phyloP scores from a whole-genome alignment of 2,888 invertebrate genomes.

The Meganola albula region DNA sequence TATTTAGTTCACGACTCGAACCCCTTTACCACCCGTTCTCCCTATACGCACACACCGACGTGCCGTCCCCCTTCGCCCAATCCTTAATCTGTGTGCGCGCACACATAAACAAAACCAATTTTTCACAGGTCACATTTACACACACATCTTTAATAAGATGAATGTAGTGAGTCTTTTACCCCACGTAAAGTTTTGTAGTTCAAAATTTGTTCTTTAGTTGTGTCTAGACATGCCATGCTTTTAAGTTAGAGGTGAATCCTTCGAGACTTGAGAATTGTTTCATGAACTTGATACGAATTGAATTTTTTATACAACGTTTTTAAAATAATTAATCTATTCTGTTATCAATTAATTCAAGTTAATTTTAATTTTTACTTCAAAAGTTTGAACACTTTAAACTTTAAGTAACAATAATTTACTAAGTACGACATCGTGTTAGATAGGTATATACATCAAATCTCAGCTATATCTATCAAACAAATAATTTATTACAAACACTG shows the following conservation, averaged over 20 bases:
- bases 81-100: conserved; percentile 36
- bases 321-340: too few species aligned
- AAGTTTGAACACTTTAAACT: too few species aligned
- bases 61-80: conserved; percentile 32
- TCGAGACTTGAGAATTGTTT: conserved; percentile 55
- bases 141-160: conserved; percentile 48
- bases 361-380: not conserved
- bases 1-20: conserved; percentile 75
- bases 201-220: conserved; percentile 72
- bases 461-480: too few species aligned
- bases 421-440: too few species aligned
- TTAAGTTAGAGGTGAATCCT: conserved; percentile 68
- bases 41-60: conserved; percentile 44
- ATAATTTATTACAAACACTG: too few species aligned
- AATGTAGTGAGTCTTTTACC: conserved; percentile 68
- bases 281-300: conserved; percentile 43
- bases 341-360: conserved; percentile 4
- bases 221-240: conserved; percentile 75
- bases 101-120: conserved; percentile 62
- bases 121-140: conserved; percentile 65
- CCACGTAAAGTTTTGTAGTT: conserved; percentile 73
- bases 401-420: too few species aligned
- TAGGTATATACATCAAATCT: too few species aligned
- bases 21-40: conserved; percentile 51
- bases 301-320: conserved; percentile 21